Evolutionary conservation across 2,797 vertebrate species (phyloP), one percentile per base, ranked within the genome.

Genomic region (Bovichtus variegatus): DNA sequence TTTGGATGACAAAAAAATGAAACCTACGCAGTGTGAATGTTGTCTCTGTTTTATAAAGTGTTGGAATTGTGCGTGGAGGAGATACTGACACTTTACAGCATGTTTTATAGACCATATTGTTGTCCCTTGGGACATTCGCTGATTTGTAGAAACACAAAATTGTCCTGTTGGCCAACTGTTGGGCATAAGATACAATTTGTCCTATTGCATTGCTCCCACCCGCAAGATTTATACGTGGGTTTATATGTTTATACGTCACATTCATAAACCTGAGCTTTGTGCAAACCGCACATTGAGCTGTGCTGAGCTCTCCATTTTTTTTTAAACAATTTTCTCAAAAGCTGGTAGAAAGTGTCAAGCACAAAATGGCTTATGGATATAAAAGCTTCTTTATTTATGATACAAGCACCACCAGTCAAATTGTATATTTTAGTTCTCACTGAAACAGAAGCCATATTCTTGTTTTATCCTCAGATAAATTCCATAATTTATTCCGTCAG

Each of bases 1-100:
- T 86, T 82, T 80, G 86, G 83, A 89, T 80, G 77, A 90, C 76
- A 86, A 74, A 53, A n/a, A 31, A 84, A 81, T 80, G 72, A 86
- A 83, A 82, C 81, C 79, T 78, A 86, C 87, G 54, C 81, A 84
- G 71, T 85, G 76, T 75, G 72, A 84, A 78, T 83, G 74, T 78
- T 58, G 55, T 63, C 80, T 80, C 76, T 86, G 70, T 87, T 84
- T 89, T 64, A 62, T 72, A 68, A 80, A 80, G 80, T 78, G 80
- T 80, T 76, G 71, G 62, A n/a, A 82, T 75, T 68, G 60, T 69
- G 76, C 6, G 38, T 69, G 49, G 68, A 82, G 79, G 70, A 75
- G 85, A 88, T 60, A 49, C 61, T 69, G 71, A 81, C 60, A 68
- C 74, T 87, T 88, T 85, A 81, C 87, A 83, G 79, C 79, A 74